Percentiles rank a stretch among this genome's conserved stretches.
phyloP scores from a whole-genome alignment of 2,113 vertebrate genomes.

The Anser brachyrhynchus region DNA sequence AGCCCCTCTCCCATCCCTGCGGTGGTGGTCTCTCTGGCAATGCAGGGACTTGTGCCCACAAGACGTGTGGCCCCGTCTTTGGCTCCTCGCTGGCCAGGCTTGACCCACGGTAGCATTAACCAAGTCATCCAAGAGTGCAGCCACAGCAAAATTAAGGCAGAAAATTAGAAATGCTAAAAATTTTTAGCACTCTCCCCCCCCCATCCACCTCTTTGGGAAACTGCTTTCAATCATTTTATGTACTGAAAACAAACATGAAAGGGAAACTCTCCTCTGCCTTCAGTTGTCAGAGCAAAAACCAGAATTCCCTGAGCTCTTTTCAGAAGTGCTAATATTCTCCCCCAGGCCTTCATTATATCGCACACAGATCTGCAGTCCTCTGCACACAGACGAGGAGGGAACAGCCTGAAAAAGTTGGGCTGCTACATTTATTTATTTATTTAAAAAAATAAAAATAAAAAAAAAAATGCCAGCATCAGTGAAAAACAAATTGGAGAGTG shows the following conservation, averaged over 20 bases:
- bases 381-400: constrained; percentile 37
- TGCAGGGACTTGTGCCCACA: not conserved
- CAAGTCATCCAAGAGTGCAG: not conserved
- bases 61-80: not conserved
- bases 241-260: constrained; percentile 74
- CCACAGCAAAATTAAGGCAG: constrained; percentile 33
- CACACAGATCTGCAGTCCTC: constrained; percentile 50
- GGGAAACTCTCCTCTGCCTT: constrained; percentile 63
- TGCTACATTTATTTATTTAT: not conserved
- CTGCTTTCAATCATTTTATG: constrained; percentile 64
- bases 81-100: not conserved
- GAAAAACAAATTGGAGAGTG: not conserved
- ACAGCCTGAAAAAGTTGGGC: constrained; percentile 37
- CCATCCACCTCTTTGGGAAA: constrained; percentile 45
- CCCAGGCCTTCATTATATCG: constrained; percentile 66
- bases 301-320: constrained; percentile 71
- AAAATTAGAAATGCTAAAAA: constrained; percentile 50
- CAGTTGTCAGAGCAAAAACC: constrained; percentile 69
- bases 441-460: not conserved
- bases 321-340: constrained; percentile 70
- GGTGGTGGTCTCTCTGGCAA: fast-evolving
- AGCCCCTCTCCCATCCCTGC: not conserved
- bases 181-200: not conserved
- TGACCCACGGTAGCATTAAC: not conserved
- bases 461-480: not conserved